Evolutionary conservation across 2,797 vertebrate species (phyloP).

Genomic region (Mus minutoides): DNA sequence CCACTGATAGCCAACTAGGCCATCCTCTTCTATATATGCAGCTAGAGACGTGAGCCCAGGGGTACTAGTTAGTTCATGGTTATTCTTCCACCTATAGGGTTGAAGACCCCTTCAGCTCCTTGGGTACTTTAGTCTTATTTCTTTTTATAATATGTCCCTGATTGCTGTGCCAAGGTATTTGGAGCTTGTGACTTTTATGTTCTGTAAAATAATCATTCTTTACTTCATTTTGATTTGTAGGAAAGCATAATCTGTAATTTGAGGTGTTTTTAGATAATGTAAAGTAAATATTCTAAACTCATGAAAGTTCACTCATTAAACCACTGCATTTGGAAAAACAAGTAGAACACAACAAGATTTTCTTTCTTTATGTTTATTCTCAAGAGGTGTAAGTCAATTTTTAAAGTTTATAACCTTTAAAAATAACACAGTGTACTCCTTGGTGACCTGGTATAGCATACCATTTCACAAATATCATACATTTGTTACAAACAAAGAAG

Average conservation of each 20-base stretch:
- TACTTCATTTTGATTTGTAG: neutral
- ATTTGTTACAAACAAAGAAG: neutral
- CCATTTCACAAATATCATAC: neutral
- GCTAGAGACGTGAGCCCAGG: too few species aligned
- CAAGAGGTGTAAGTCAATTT: neutral
- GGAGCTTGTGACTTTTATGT: neutral
- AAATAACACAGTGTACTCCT: neutral
- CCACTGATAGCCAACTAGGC: too few species aligned
- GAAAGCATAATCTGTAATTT: neutral
- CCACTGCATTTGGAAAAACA: neutral
- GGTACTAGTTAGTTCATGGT: too few species aligned
- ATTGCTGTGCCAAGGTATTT: neutral
- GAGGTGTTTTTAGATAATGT: neutral
- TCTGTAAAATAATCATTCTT: neutral
- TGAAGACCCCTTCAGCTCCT: too few species aligned
- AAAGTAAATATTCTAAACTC: neutral
- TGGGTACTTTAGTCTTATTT: slow-evolving; percentile 23
- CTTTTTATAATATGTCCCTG: slow-evolving; percentile 34
- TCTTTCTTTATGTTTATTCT: neutral
- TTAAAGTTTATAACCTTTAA: neutral
- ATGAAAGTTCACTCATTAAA: neutral
- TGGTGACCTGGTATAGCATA: neutral
- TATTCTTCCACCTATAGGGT: too few species aligned
- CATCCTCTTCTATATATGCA: too few species aligned
- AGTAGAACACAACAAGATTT: neutral